These are phyloP conservation scores for Zeus faber DNA, from an alignment of 2,113 vertebrate species.

Conservation along the genomic window DNA sequence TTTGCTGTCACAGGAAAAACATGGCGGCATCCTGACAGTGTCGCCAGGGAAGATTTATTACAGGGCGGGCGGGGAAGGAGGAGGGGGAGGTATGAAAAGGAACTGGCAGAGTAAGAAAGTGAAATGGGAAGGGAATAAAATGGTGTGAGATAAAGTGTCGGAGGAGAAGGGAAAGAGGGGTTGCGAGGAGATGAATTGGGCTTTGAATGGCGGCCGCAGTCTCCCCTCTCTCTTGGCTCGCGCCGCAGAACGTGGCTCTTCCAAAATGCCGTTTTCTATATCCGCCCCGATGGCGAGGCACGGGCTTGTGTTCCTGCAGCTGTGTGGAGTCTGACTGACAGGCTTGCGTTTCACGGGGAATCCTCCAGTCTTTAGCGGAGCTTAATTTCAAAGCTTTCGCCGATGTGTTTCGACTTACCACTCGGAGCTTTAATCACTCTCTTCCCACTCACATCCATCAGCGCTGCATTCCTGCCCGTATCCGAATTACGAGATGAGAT, in stretches of 20 bases:
- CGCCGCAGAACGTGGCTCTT: too few species aligned
- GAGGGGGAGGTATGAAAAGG: slow-evolving; percentile 18
- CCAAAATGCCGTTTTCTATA: too few species aligned
- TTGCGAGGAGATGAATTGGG: slow-evolving; percentile 48
- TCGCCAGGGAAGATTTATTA: slow-evolving; percentile 53
- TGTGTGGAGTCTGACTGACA: slow-evolving; percentile 37
- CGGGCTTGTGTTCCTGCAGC: slow-evolving; percentile 39
- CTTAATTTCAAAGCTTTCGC: slow-evolving; percentile 62
- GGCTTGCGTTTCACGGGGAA: slow-evolving; percentile 49
- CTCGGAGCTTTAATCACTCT: slow-evolving; percentile 48
- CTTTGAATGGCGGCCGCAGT: slow-evolving; percentile 39
- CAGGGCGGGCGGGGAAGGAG: slow-evolving; percentile 10
- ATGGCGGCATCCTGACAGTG: slow-evolving; percentile 35
- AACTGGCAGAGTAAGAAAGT: slow-evolving; percentile 22
- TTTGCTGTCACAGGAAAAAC: slow-evolving; percentile 55
- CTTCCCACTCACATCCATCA: slow-evolving; percentile 33
- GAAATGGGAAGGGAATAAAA: slow-evolving; percentile 17
- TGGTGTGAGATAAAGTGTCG: slow-evolving; percentile 23
- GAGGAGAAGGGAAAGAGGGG: slow-evolving; percentile 24
- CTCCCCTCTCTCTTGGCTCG: too few species aligned
- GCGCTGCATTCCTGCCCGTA: slow-evolving; percentile 41
- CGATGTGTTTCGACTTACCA: slow-evolving; percentile 54
- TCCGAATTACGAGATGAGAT: slow-evolving; percentile 43
- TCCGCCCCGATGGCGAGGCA: too few species aligned
- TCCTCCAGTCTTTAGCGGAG: slow-evolving; percentile 49